Evolutionary conservation across 2,797 vertebrate species (phyloP).

Genomic region (Menidia menidia): DNA sequence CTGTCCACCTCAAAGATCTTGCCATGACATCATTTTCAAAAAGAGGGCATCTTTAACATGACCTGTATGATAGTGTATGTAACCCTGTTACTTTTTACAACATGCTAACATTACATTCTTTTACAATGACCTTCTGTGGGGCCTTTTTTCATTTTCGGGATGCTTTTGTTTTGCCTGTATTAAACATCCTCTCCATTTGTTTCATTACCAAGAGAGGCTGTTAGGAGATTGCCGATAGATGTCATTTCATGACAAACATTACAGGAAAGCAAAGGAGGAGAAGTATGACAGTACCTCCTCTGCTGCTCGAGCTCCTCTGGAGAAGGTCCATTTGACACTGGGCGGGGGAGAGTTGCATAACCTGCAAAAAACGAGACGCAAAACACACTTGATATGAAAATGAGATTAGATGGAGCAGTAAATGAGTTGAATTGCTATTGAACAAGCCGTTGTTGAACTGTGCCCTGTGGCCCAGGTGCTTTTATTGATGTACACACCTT

Average conservation of each 20-base stretch:
- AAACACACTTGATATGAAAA: slow-evolving; percentile 1
- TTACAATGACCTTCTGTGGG: too few species aligned
- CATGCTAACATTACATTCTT: too few species aligned
- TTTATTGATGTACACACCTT: slow-evolving; percentile 15
- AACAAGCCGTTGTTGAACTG: slow-evolving; percentile 6
- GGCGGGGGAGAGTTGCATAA: slow-evolving; percentile 79
- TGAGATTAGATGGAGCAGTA: neutral
- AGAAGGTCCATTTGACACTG: slow-evolving; percentile 87
- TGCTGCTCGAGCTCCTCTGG: slow-evolving; percentile 89
- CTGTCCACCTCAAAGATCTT: too few species aligned
- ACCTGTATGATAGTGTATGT: too few species aligned
- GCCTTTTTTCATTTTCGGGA: too few species aligned
- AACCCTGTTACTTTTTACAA: too few species aligned
- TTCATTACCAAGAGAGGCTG: too few species aligned
- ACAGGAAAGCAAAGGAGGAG: neutral
- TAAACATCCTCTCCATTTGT: too few species aligned
- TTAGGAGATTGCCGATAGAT: too few species aligned
- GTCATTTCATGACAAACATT: neutral
- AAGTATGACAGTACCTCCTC: slow-evolving; percentile 81
- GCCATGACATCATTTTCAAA: too few species aligned
- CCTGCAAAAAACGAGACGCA: slow-evolving; percentile 62
- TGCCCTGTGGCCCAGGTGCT: neutral
- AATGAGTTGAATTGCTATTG: slow-evolving; percentile 8
- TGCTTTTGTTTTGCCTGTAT: too few species aligned
- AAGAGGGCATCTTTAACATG: too few species aligned